Base-by-base conservation (phyloP, 2,797 vertebrate species). In the Sitta carolinensis region DNA sequence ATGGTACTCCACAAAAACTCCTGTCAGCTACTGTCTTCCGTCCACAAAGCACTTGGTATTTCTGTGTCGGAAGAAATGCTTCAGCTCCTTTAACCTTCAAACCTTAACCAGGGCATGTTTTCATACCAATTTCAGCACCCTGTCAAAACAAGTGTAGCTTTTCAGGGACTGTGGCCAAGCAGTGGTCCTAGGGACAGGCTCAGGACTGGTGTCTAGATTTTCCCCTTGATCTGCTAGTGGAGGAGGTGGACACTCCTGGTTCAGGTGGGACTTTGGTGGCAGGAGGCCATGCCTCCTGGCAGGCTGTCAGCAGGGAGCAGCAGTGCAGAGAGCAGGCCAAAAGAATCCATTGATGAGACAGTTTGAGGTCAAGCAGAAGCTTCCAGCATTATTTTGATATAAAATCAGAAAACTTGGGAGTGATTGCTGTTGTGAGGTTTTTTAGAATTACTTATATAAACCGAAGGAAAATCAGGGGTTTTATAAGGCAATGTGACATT, bases 11-110 rank as follows among this genome's bases (percentile, higher is more conserved):
- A 36, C 55, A 69, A 26, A 89, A 81, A 5, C 23, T 90, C 32
- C 36, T 23, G 5, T 27, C 68, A 76, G 4, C 48, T 27, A 3
- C 7, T 38, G 38, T 14, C 2, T 50, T 81, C 38, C 11, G 25
- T n/a, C 25, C 55, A 22, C 0, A 0, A 42, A 9, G 18, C 14
- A 4, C 54, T 64, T 57, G 34, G 10, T 54, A 26, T 40, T 79
- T 73, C 59, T 54, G 26, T 15, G 17, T 43, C 59, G 38, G 42
- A 64, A 72, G 54, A 84, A 78, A 54, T 23, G 5, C 8, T 84
- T 16, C 27, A 14, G 22, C 16, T 54, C 75, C 51, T 54, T 64
- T 64, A 64, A 50, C 30, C 51, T 81, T 68, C 89, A 50, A 52
- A 20, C 21, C 26, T 20, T 25, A 47, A 19, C 18, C 16, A 21